A percentile compares a stretch with the other conserved stretches of the same genome.
Conservation (phyloP, 1,140 invertebrate genomes). For the Rhagoletis zephyria region DNA sequence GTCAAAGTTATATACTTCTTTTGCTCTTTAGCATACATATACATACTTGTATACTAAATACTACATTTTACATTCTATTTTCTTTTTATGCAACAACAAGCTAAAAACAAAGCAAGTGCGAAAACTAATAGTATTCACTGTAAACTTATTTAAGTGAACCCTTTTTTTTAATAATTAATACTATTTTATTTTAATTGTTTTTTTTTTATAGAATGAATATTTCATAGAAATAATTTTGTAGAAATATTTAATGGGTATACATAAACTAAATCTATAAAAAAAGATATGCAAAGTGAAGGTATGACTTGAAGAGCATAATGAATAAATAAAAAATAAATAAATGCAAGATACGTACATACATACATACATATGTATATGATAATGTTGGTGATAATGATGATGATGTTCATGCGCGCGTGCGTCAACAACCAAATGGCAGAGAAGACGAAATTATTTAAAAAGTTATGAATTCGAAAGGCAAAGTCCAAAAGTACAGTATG, state of each 20-base stretch:
- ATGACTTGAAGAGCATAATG: neutral
- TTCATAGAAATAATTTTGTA: slow-evolving; percentile 52
- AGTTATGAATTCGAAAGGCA: no score
- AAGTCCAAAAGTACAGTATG: no score
- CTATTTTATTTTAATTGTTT: slow-evolving; percentile 38
- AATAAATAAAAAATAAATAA: slow-evolving; percentile 28
- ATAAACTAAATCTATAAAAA: neutral
- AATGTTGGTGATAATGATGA: neutral
- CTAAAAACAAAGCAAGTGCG: slow-evolving; percentile 17
- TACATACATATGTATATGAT: neutral
- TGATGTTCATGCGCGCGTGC: neutral
- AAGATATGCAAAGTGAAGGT: slow-evolving; percentile 9
- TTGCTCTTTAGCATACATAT: slow-evolving; percentile 15
- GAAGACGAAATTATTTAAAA: no score
- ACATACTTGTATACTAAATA: slow-evolving; percentile 41
- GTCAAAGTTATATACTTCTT: slow-evolving; percentile 45
- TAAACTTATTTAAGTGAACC: slow-evolving; percentile 45
- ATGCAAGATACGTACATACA: neutral
- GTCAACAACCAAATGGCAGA: neutral
- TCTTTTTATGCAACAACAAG: neutral
- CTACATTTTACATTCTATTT: slow-evolving; percentile 1
- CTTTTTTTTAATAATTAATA: slow-evolving; percentile 43
- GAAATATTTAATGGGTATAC: slow-evolving; percentile 34
- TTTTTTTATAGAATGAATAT: slow-evolving; percentile 17
- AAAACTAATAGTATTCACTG: slow-evolving; percentile 50